Evolutionary conservation across 2,113 vertebrate genomes (phyloP), one percentile per base, ranked within the genome.

Genomic region (Budorcas taxicolor): DNA sequence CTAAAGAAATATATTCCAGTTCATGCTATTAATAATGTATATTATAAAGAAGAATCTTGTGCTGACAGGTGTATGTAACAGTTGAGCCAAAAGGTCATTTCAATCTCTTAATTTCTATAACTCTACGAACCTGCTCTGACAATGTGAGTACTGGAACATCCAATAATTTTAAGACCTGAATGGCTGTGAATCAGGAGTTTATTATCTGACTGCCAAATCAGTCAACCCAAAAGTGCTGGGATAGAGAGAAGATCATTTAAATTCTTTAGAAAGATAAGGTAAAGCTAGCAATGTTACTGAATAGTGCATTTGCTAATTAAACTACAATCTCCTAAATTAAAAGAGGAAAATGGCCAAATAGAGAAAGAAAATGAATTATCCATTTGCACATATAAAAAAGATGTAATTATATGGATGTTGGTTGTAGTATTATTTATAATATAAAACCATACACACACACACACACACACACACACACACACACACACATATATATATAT

Each of bases 221-320:
- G 25, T 58, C 60, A 89, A 53, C 62, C 29, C 14, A 74, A 95
- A 87, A 67, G 3, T 89, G 12, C 87, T 80, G 29, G 45, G 91
- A 85, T 81, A 80, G 40, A 40, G 4, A 83, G 7, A 10, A 19
- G 0, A 81, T 87, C 47, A 92, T 67, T 94, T 80, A 95, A 96
- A 83, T 2, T 52, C 27, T 33, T 21, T 55, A 86, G 27, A 76
- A 94, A 96, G 47, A 90, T 1, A 82, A 89, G 40, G 45, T 60
- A 91, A 92, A 60, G 2, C 60, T 93, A 82, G 94, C 83, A 95
- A 52, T 90, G 53, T 21, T 60, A 78, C 27, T 40, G 33, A 88
- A 47, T 15, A 76, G 13, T 95, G 19, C 91, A 97, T 97, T 97
- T 96, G 53, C 43, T 97, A 93, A 98, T 97, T 98, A 97, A 97